Evolutionary conservation across 2,113 vertebrate species (phyloP), one percentile per base, ranked within the genome.

Genomic region (Heliornis fulica): DNA sequence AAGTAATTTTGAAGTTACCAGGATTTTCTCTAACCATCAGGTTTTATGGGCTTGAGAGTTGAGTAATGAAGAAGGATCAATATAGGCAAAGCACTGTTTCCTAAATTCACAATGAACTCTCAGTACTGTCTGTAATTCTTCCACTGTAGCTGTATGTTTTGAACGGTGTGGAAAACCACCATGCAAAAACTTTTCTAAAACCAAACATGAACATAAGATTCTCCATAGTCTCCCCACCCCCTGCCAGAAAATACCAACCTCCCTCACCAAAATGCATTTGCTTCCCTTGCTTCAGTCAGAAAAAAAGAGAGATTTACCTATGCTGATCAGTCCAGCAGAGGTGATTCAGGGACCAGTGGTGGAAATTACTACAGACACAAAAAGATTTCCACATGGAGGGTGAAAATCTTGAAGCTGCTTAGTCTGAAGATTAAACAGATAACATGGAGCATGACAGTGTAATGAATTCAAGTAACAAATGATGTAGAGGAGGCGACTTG

Each of bases 31-130:
- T 65, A 63, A 53, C 65, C 20, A 75, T 53, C 78, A 89, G 36
- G 29, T 91, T 96, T 89, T 87, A 83, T 77, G 45, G 51, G 36
- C 59, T 91, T 84, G 34, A 91, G 75, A 91, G 66, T 89, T 93
- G 95, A 86, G 54, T 92, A 91, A 92, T 86, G 87, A 90, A 76
- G 78, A 77, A 81, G 46, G 34, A 92, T 94, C 85, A 7, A 83
- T 93, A 70, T 9, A 85, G 71, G 74, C 64, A 90, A 87, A 87
- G 40, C 41, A n/a, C 59, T 54, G 29, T 43, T 91, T 96, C 70
- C 41, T 74, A 59, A 66, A 29, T 77, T 90, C 50, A 48, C 84
- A 93, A 53, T 25, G 89, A 89, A 46, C 64, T 85, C 57, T 45
- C 12, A 66, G 60, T 85, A 76, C 63, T 86, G 56, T 68, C 93